Evolutionary conservation across 1,140 invertebrate genomes (phyloP), one percentile per base, ranked within the genome.

Genomic region (Vanessa atalanta): DNA sequence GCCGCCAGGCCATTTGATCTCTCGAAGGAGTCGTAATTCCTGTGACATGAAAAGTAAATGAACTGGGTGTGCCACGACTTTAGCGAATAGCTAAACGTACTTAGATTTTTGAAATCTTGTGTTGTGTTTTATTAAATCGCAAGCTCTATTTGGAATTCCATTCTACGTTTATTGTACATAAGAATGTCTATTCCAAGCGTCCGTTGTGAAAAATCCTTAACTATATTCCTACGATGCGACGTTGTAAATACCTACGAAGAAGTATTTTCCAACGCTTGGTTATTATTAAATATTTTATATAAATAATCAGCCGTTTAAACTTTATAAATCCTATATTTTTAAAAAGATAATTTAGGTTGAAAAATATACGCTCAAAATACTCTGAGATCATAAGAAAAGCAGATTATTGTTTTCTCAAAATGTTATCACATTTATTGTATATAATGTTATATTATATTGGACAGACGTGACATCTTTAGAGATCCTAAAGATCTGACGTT

Each of bases 1-100:
- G n/a, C 90, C 86, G 31, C 94, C 94, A 23, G 96, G 93, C 98
- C 98, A 99, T 71, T 96, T 94, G 72, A 99, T 96, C 15, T 94
- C 86, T 37, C 94, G 93, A 14, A 93, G 94, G 76, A 97, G 88
- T 79, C 94, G 94, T 77, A 97, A 90, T 83, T 95, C 94, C 97
- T 97, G 79, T 69, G 64, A 68, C 76, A 78, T 76, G 72, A 60
- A 15, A 63, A 48, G 65, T 66, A 63, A 47, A 66, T 47, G 63
- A n/a, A 57, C 20, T 47, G 50, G 16, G 23, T 64, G 15, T 64
- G 20, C 37, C 43, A 43, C 43, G 43, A 43, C 63, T 43, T 47
- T 43, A 48, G 12, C 20, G 37, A 65, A 43, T 65, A 65, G 23
- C 63, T 61, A 61, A 61, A 61, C 13, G 15, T 5, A 14, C 57